Conservation (phyloP, 2,888 invertebrate genomes). For the Halocaridina rubra region DNA sequence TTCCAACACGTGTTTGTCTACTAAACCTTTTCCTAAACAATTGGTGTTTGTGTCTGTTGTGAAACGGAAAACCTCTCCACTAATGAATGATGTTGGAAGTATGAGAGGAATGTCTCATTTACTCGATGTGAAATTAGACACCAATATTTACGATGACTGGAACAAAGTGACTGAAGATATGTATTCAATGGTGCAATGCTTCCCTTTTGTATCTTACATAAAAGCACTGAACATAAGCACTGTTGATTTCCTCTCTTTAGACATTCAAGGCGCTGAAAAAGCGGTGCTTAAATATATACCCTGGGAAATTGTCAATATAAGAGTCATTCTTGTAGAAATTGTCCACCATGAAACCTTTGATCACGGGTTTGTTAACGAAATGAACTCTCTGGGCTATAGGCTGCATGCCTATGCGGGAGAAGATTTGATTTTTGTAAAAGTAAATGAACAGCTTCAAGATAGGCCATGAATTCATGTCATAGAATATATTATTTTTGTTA, state of each 20-base stretch:
- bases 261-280: constrained; percentile 22
- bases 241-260: constrained; percentile 25
- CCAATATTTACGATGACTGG: not conserved
- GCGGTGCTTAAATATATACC: not conserved
- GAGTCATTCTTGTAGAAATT: not conserved
- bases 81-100: not conserved
- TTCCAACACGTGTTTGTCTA: not conserved
- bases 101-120: not conserved
- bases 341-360: not conserved
- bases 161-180: not conserved
- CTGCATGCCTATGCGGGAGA: not conserved
- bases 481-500: too few relatives aligned
- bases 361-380: not conserved
- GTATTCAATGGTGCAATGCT: constrained; percentile 1
- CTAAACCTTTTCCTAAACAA: not conserved
- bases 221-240: constrained; percentile 1
- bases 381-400: not conserved
- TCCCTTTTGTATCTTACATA: constrained; percentile 3
- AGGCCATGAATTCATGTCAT: too few relatives aligned
- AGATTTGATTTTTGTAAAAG: not conserved
- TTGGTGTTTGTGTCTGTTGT: not conserved
- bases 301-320: not conserved
- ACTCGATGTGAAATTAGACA: not conserved
- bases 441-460: too few relatives aligned
- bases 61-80: too few relatives aligned